These are phyloP conservation scores for Psammodynastes pulverulentus DNA, from an alignment of 2,113 vertebrate species.

Conservation along the genomic window DNA sequence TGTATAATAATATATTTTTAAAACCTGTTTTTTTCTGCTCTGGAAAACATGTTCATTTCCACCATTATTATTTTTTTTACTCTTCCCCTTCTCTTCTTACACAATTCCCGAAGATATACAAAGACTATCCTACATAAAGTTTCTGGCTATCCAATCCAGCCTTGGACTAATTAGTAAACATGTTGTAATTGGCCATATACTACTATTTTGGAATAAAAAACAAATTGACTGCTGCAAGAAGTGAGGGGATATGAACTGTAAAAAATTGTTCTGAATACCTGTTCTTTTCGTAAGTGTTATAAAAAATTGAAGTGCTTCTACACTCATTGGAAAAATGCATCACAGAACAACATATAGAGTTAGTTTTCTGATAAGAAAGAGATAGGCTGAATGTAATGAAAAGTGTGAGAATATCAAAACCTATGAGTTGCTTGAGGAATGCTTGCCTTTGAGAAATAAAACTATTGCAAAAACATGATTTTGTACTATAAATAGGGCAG, in stretches of 20 bases:
- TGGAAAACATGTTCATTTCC: neutral
- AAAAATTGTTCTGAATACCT: neutral
- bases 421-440: constrained; percentile 12
- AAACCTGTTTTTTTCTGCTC: neutral
- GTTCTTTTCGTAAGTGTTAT: neutral
- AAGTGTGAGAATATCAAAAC: constrained; percentile 36
- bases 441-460: constrained; percentile 15
- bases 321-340: constrained; percentile 18
- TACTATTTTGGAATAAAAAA: neutral
- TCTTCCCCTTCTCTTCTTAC: neutral
- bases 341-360: constrained; percentile 32
- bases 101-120: neutral
- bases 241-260: no score
- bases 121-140: neutral
- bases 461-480: neutral
- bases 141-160: neutral
- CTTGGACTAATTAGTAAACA: neutral
- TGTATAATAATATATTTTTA: neutral
- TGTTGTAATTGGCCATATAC: neutral
- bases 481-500: neutral
- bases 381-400: constrained; percentile 4
- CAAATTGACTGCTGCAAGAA: neutral
- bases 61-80: neutral
- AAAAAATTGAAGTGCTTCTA: constrained; percentile 3
- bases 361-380: constrained; percentile 13